A percentile compares a stretch with the other conserved stretches of the same genome.
Evolutionary conservation across 2,113 vertebrate genomes (phyloP).

Genomic region (Eira barbara): DNA sequence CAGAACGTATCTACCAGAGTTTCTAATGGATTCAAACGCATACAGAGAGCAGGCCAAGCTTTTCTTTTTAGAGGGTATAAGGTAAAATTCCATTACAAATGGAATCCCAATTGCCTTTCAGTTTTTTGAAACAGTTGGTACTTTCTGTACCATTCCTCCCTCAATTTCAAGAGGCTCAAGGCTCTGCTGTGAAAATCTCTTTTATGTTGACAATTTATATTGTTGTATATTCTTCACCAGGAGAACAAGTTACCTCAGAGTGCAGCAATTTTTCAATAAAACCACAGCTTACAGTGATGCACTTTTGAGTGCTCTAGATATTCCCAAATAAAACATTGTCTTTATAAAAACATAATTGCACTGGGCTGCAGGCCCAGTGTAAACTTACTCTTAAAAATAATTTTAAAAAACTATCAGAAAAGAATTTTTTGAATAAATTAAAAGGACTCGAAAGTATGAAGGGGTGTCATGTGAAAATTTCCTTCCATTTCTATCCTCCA

Average conservation of each 20-base stretch:
- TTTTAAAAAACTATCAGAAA: neutral
- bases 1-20: neutral
- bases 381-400: neutral
- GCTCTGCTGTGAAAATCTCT: neutral
- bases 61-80: neutral
- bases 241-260: neutral
- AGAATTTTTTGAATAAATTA: neutral
- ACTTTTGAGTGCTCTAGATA: neutral
- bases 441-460: neutral
- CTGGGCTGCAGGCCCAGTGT: neutral
- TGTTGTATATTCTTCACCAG: neutral
- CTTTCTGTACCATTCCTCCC: neutral
- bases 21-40: neutral
- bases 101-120: neutral
- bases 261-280: neutral
- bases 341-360: neutral
- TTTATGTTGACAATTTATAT: neutral
- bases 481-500: neutral
- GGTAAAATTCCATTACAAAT: neutral
- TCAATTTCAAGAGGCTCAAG: neutral
- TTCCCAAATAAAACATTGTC: neutral
- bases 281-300: neutral
- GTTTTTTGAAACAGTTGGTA: neutral
- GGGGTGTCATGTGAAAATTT: neutral
- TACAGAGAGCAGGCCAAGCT: neutral